These are phyloP conservation scores for Anoplius nigerrimus DNA, from an alignment of 2,888 invertebrate genomes.

Conservation along the genomic window DNA sequence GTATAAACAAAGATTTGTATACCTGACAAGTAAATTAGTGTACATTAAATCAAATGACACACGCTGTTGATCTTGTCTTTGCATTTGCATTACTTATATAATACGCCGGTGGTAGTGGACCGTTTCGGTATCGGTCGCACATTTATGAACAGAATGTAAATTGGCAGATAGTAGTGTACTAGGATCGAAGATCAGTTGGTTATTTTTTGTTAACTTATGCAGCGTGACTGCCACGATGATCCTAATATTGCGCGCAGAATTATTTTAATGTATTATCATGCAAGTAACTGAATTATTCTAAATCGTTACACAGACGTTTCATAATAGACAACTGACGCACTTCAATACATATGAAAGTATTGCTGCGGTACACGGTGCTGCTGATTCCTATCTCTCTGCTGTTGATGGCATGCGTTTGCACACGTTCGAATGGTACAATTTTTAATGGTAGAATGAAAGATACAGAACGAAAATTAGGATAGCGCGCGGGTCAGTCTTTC, in stretches of 20 bases:
- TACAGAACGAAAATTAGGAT: neutral
- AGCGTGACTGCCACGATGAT: too few relatives aligned
- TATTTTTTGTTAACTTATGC: too few relatives aligned
- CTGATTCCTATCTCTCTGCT: constrained; percentile 26
- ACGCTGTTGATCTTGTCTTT: neutral
- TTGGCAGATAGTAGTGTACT: too few relatives aligned
- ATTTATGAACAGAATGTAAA: too few relatives aligned
- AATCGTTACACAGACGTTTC: neutral
- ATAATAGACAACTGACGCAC: constrained; percentile 21
- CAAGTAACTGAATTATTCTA: too few relatives aligned
- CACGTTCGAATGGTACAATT: constrained; percentile 13
- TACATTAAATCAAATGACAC: neutral
- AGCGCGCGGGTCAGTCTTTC: too few relatives aligned
- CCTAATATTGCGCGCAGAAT: too few relatives aligned
- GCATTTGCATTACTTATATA: neutral
- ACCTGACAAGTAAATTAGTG: too few relatives aligned
- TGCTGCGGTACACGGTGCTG: constrained; percentile 16
- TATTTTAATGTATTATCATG: too few relatives aligned
- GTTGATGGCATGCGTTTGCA: constrained; percentile 13
- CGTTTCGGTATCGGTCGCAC: too few relatives aligned
- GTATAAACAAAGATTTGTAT: too few relatives aligned
- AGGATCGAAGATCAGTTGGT: too few relatives aligned
- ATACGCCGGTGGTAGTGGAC: neutral
- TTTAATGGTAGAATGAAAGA: neutral
- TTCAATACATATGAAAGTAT: constrained; percentile 28